A percentile compares a stretch with the other conserved stretches of the same genome.
Conservation (phyloP, 1,140 invertebrate species). For the Halictus rubicundus region DNA sequence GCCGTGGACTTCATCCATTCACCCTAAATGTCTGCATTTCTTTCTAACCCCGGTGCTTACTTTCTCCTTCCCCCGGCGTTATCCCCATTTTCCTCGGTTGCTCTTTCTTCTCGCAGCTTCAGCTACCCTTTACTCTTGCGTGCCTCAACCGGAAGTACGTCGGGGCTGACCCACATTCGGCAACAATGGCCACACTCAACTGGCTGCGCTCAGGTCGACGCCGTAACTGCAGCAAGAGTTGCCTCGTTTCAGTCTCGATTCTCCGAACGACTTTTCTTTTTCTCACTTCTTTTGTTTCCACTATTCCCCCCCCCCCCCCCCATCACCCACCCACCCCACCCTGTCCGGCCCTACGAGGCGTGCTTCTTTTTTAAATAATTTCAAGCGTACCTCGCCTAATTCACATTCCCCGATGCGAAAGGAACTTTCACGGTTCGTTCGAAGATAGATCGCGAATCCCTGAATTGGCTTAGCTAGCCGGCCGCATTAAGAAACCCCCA, state of each 20-base stretch:
- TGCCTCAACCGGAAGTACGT: conserved; percentile 49
- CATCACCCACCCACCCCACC: too few relatives aligned
- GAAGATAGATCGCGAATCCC: conserved; percentile 36
- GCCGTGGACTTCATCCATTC: conserved; percentile 7
- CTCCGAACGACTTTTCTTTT: conserved; percentile 38
- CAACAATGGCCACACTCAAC: conserved; percentile 59
- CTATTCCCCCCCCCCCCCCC: background rate
- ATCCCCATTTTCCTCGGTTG: conserved; percentile 3
- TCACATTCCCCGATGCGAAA: conserved; percentile 25
- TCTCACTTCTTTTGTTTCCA: background rate
- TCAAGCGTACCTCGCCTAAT: conserved; percentile 26
- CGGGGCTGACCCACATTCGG: conserved; percentile 52
- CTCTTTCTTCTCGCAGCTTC: conserved; percentile 26
- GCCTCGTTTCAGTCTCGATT: conserved; percentile 46
- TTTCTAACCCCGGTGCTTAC: background rate
- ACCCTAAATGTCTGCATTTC: conserved; percentile 8
- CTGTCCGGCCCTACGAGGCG: too few relatives aligned
- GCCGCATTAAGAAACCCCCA: too few relatives aligned
- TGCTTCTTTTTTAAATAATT: conserved; percentile 45
- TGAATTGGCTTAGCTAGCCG: conserved; percentile 30
- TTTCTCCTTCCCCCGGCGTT: background rate
- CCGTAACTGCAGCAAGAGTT: conserved; percentile 43
- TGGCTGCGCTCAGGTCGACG: conserved; percentile 46
- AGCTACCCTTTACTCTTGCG: conserved; percentile 17
- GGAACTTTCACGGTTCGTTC: conserved; percentile 19